A percentile compares a stretch with the other conserved stretches of the same genome.
phyloP scores from a whole-genome alignment of 2,888 invertebrate genomes.

The Alviniconcha strummeri region DNA sequence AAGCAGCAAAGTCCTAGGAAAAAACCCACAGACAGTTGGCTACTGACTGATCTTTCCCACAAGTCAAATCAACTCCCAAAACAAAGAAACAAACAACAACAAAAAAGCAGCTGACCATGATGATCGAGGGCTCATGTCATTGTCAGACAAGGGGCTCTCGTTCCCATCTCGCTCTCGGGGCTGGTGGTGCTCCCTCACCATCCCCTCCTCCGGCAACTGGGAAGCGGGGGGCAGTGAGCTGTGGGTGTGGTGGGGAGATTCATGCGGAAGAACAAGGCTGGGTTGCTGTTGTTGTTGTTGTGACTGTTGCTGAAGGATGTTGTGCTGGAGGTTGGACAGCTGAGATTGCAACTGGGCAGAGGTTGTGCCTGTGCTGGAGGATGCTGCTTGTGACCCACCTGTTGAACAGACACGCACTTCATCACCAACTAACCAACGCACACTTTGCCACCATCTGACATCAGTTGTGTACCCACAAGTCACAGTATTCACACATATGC shows the following conservation, averaged over 20 bases:
- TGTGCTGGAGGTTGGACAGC: slow-evolving; percentile 76
- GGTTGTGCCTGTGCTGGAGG: slow-evolving; percentile 16
- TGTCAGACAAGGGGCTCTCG: slow-evolving; percentile 44
- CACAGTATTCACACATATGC: too few species aligned
- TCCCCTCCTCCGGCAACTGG: slow-evolving; percentile 24
- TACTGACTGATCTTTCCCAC: too few species aligned
- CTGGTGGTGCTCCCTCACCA: neutral
- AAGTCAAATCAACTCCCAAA: too few species aligned
- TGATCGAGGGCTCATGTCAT: slow-evolving; percentile 44
- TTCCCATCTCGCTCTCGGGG: slow-evolving; percentile 22
- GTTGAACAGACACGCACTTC: neutral
- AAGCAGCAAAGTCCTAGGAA: too few species aligned
- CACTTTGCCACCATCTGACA: too few species aligned
- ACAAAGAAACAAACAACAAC: neutral
- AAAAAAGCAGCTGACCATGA: slow-evolving; percentile 41
- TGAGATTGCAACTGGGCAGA: slow-evolving; percentile 78
- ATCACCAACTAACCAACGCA: too few species aligned
- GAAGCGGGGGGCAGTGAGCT: slow-evolving; percentile 24
- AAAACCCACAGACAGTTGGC: too few species aligned
- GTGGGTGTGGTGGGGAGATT: slow-evolving; percentile 35
- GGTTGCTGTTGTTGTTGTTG: slow-evolving; percentile 40
- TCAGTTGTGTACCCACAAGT: too few species aligned
- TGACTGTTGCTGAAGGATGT: slow-evolving; percentile 68
- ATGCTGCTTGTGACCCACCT: slow-evolving; percentile 15
- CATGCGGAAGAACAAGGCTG: slow-evolving; percentile 18